Base-by-base conservation (phyloP, 2,888 invertebrate species). In the Gibbula magus region DNA sequence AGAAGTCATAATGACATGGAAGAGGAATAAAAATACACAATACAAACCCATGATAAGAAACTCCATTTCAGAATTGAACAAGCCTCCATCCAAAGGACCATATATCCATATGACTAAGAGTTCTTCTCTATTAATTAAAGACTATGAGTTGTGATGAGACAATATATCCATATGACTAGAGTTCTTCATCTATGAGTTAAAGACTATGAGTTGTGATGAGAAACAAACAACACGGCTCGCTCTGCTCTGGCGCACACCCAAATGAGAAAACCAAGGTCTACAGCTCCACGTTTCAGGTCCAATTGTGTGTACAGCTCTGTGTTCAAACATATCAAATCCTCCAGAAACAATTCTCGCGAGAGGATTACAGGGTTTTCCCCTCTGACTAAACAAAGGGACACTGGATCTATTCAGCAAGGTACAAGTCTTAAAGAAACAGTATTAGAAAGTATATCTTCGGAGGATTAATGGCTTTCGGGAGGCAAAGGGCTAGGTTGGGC, bases 291-390 rank as follows among this genome's bases (percentile, higher is more conserved):
- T 61, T 18, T 25, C 29, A 61, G 29, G 29, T 61, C 29, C 61
- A 29, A 61, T 25, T 61, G 61, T 61, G 22, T 61, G 61, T 25
- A 16, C 61, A 61, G 29, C 61, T 61, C 61, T 18, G 29, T 61
- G 61, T 61, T 61, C 61, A 61, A 61, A 61, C 61, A 61, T 61
- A 61, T 61, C 61, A 25, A 61, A 61, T 61, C 61, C 61, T 61
- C 61, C 61, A 61, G 61, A 61, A 61, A 61, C 61, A 61, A 61
- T 61, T 29, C 61, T 29, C 61, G 29, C 29, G 61, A 61, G 25
- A 61, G 61, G 61, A 61, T 61, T 61, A 61, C 61, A 29, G 61
- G 25, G 25, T 61, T 25, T 45, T 45, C 45, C 45, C 45, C 45
- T 45, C 61, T 5, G 61, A 25, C 29, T 29, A 61, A 61, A 61